These are phyloP conservation scores for Nansenia antarctica DNA, from an alignment of 2,113 vertebrate genomes.

Conservation along the genomic window DNA sequence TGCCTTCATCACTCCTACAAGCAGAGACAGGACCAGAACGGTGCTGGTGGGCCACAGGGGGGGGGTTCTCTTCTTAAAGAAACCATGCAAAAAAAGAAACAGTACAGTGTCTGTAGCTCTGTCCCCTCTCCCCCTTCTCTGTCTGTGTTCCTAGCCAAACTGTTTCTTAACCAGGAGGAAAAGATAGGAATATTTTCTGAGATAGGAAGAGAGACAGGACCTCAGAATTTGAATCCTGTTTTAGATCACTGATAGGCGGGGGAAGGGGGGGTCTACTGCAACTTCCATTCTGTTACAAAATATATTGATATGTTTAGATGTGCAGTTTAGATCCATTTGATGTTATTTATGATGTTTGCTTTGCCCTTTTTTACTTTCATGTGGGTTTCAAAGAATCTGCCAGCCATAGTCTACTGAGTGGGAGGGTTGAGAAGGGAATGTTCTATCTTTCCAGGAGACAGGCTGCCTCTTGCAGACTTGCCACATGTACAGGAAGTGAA, in stretches of 20 bases:
- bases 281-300: not conserved
- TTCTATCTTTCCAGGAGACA: constrained; percentile 32
- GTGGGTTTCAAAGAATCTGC: constrained; percentile 25
- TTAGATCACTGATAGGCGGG: not conserved
- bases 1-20: not conserved
- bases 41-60: not conserved
- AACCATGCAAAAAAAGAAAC: not conserved
- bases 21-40: not conserved
- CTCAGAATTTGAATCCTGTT: constrained; percentile 19
- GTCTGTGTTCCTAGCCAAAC: not conserved
- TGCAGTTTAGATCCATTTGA: not conserved
- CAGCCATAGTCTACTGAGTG: constrained; percentile 4
- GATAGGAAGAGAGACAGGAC: constrained; percentile 6
- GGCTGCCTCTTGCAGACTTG: constrained; percentile 51
- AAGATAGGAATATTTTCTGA: not conserved
- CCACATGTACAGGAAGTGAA: constrained; percentile 73
- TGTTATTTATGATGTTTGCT: not conserved
- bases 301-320: not conserved
- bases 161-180: not conserved
- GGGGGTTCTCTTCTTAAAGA: not conserved
- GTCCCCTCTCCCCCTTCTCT: not conserved
- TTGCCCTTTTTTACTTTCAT: constrained; percentile 20
- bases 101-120: not conserved
- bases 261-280: not conserved
- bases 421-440: constrained; percentile 26